Conservation (phyloP, 2,113 vertebrate species). For the Laterallus jamaicensis region DNA sequence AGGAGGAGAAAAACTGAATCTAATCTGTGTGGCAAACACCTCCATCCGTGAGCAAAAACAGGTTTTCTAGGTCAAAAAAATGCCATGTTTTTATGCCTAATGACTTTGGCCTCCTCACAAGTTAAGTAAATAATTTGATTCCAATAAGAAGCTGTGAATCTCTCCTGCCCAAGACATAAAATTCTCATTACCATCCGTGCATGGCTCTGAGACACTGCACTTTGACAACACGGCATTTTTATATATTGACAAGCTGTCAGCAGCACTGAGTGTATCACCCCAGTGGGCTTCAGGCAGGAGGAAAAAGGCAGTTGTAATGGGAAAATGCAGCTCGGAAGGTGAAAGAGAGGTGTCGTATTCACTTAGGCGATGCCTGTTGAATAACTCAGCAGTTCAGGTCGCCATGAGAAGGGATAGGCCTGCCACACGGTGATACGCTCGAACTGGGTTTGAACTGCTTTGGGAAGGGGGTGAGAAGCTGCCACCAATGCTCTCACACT, state of each 20-base stretch:
- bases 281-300: background rate
- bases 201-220: background rate
- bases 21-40: background rate
- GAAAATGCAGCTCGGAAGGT: background rate
- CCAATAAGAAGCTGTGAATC: background rate
- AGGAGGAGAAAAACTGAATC: background rate
- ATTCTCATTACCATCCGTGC: slow-evolving; percentile 27
- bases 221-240: background rate
- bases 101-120: background rate
- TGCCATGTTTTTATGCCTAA: background rate
- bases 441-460: background rate
- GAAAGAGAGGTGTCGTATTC: background rate
- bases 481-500: background rate
- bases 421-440: background rate
- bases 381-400: background rate
- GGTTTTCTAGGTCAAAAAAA: slow-evolving; percentile 32
- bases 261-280: background rate
- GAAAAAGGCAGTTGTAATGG: background rate
- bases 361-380: background rate
- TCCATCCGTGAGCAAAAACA: background rate
- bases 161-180: slow-evolving; percentile 18
- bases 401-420: background rate
- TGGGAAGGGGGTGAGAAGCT: background rate
- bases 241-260: slow-evolving; percentile 31
- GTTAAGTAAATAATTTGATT: slow-evolving; percentile 41